phyloP scores from a whole-genome alignment of 2,797 vertebrate species.

The Hydrocynus forskahlii region DNA sequence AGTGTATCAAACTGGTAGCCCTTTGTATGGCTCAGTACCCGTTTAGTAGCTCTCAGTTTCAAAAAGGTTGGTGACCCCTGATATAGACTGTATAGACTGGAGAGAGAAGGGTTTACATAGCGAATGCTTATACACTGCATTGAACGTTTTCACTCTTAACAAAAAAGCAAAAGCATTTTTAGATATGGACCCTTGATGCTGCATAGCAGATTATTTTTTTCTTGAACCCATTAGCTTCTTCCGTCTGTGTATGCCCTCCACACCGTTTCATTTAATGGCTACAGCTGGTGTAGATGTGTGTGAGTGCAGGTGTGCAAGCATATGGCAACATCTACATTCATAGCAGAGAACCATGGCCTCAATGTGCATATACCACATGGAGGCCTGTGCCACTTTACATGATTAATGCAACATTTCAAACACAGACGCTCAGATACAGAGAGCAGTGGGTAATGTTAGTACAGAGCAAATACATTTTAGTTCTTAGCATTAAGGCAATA shows the following conservation, averaged over 20 bases:
- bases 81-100: no score
- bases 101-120: no score
- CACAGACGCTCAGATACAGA: not conserved
- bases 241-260: not conserved
- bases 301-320: not conserved
- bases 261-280: not conserved
- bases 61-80: no score
- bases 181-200: not conserved
- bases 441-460: not conserved
- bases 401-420: not conserved
- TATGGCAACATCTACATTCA: constrained; percentile 4
- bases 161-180: no score
- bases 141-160: no score
- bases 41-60: no score
- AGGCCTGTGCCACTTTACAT: not conserved
- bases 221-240: not conserved
- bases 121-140: no score
- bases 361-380: not conserved
- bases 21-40: no score
- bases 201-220: not conserved
- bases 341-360: not conserved
- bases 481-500: not conserved
- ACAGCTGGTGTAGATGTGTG: not conserved
- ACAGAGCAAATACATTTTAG: not conserved
- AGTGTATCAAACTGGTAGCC: no score